Percentiles rank a stretch among this genome's conserved stretches.
Evolutionary conservation across 2,797 vertebrate genomes (phyloP).

Genomic region (Naso thynnoides): DNA sequence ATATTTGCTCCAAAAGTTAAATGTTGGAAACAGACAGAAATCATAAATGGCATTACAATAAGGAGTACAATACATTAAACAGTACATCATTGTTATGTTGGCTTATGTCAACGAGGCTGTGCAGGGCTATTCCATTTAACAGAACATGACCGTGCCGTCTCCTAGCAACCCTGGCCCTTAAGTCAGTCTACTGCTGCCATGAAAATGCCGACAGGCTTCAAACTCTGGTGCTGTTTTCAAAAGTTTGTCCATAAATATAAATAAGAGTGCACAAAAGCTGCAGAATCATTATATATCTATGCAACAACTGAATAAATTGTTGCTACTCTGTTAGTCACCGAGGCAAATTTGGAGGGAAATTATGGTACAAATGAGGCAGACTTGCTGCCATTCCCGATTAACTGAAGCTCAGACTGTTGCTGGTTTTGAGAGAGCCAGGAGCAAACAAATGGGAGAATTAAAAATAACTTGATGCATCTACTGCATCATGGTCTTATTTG

Average conservation of each 20-base stretch:
- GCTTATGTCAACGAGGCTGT: neutral
- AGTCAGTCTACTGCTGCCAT: neutral
- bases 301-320: too few species aligned
- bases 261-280: neutral
- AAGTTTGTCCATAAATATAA: neutral
- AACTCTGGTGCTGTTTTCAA: neutral
- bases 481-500: neutral
- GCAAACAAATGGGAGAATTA: neutral
- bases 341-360: neutral
- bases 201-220: neutral
- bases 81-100: neutral
- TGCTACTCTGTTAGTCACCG: neutral
- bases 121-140: neutral
- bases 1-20: too few species aligned
- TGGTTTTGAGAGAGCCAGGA: neutral
- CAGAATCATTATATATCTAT: too few species aligned
- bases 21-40: neutral
- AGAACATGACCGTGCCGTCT: neutral
- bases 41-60: neutral
- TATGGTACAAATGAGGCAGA: neutral
- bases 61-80: too few species aligned
- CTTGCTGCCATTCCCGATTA: neutral
- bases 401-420: neutral
- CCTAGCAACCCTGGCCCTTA: neutral
- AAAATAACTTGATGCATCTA: neutral